Percentiles rank a stretch among this genome's conserved stretches.
phyloP scores from a whole-genome alignment of 2,113 vertebrate species.

The Osmerus mordax region DNA sequence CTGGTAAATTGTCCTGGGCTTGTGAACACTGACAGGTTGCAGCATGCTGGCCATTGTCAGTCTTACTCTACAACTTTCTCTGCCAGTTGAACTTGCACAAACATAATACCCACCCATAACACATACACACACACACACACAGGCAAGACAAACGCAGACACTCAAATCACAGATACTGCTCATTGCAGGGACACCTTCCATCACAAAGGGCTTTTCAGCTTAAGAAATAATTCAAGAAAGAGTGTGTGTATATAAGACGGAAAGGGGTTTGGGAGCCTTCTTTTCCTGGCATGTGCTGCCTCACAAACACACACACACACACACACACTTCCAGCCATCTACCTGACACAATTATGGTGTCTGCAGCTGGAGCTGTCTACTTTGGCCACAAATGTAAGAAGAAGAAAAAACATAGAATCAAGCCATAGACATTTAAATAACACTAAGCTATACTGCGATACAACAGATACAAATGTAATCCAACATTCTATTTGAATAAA shows the following conservation, averaged over 20 bases:
- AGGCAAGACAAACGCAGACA: slow-evolving; percentile 36
- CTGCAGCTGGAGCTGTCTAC: not conserved
- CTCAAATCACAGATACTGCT: slow-evolving; percentile 15
- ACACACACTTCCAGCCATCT: slow-evolving; percentile 21
- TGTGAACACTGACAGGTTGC: slow-evolving; percentile 43
- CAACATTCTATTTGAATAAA: too few relatives aligned
- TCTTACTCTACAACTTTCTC: slow-evolving; percentile 62
- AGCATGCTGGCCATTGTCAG: slow-evolving; percentile 47
- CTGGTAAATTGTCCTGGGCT: slow-evolving; percentile 47
- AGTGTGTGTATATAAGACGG: slow-evolving; percentile 33
- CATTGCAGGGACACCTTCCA: slow-evolving; percentile 33
- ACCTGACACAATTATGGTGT: slow-evolving; percentile 16
- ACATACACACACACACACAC: slow-evolving; percentile 17
- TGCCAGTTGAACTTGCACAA: slow-evolving; percentile 51
- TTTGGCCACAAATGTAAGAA: not conserved
- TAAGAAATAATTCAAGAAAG: slow-evolving; percentile 17
- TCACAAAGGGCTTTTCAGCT: slow-evolving; percentile 36
- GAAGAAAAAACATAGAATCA: too few relatives aligned
- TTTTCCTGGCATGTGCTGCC: slow-evolving; percentile 45
- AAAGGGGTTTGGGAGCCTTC: slow-evolving; percentile 31
- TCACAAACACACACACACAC: slow-evolving; percentile 40
- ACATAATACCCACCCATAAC: not conserved
- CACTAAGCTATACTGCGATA: too few relatives aligned
- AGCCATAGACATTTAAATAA: too few relatives aligned
- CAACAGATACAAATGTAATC: too few relatives aligned